Evolutionary conservation across 2,888 invertebrate genomes (phyloP).

Genomic region (Syrphus vitripennis): DNA sequence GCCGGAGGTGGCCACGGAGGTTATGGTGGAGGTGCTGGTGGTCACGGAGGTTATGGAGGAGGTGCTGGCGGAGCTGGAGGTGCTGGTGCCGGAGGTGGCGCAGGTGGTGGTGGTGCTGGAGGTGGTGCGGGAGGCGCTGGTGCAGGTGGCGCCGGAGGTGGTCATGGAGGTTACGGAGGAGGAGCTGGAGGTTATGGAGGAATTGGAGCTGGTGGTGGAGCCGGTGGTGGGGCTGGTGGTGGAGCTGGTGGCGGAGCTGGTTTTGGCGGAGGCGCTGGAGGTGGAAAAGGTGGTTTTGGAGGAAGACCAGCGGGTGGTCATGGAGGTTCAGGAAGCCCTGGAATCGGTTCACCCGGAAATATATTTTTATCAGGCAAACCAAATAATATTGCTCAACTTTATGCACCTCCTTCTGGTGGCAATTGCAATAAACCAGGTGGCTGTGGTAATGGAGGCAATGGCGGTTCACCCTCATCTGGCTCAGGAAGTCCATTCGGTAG

Average conservation of each 20-base stretch:
- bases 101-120: constrained; percentile 32
- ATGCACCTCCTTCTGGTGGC: neutral
- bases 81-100: constrained; percentile 40
- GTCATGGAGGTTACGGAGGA: constrained; percentile 78
- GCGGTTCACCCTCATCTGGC: neutral
- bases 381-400: neutral
- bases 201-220: constrained; percentile 23
- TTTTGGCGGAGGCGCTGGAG: constrained; percentile 27
- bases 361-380: neutral
- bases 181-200: constrained; percentile 4
- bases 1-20: constrained; percentile 2
- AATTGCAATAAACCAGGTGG: neutral
- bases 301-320: constrained; percentile 17
- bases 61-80: constrained; percentile 18
- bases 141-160: constrained; percentile 81
- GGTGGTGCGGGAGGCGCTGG: constrained; percentile 78
- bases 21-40: constrained; percentile 22
- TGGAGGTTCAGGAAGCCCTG: neutral
- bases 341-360: constrained; percentile 1
- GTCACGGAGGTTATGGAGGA: constrained; percentile 35
- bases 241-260: constrained; percentile 28
- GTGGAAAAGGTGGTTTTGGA: constrained; percentile 10
- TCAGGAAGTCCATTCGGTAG: neutral
- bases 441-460: neutral
- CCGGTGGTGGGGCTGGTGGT: constrained; percentile 2